Conservation (phyloP, 64 coral and sea anemone genomes). For the Dendrophyllia cribrosa region DNA sequence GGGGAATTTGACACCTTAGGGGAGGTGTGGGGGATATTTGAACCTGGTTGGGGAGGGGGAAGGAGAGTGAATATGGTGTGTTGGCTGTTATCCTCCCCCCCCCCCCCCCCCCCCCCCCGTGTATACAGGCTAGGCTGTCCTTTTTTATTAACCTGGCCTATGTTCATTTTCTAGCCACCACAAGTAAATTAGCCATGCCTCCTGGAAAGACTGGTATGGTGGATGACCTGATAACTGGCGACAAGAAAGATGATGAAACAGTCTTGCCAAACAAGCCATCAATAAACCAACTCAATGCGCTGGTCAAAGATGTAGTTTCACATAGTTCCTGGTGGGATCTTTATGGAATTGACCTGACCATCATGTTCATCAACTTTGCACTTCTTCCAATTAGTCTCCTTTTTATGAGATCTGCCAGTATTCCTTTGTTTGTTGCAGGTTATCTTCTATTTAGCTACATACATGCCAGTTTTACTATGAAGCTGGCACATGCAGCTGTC, state of each 20-base stretch:
- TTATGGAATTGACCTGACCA: conserved; percentile 78
- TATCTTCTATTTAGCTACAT: conserved; percentile 64
- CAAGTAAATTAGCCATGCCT: no score
- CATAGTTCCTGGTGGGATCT: conserved; percentile 86
- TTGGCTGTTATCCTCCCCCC: no score
- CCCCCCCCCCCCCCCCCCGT: no score
- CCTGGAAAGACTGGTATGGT: neutral
- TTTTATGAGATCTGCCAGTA: conserved; percentile 51
- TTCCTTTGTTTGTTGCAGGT: conserved; percentile 70
- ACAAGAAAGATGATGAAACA: neutral
- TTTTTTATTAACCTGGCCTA: no score
- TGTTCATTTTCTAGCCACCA: no score
- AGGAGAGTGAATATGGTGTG: no score
- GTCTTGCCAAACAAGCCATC: conserved; percentile 36
- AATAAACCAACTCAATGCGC: conserved; percentile 29
- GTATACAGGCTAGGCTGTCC: no score
- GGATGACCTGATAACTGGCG: neutral
- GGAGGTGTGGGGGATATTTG: no score
- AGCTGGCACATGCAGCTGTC: conserved; percentile 80
- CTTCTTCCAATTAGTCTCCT: conserved; percentile 53
- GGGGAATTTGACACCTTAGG: no score
- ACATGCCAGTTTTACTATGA: conserved; percentile 70
- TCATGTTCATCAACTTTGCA: conserved; percentile 25
- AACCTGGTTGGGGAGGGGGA: no score
- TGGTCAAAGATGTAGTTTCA: conserved; percentile 55